phyloP scores from a whole-genome alignment of 1,140 invertebrate species.

The Drosophila kanapiae region DNA sequence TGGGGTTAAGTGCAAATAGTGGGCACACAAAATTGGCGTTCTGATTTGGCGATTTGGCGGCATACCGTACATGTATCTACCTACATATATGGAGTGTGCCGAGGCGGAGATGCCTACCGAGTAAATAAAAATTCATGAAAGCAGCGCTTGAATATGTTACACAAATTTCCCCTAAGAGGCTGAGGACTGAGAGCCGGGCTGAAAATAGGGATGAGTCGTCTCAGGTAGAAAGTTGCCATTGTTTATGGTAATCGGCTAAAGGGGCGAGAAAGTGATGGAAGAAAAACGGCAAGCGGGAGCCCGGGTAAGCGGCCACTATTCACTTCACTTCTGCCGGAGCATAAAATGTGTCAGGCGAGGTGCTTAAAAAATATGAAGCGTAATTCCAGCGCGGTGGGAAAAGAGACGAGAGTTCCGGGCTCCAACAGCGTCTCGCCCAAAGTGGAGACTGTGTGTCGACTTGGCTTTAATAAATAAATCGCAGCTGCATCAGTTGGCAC shows the following conservation, averaged over 20 bases:
- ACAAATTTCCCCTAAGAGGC: conserved; percentile 47
- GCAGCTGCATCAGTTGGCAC: conserved; percentile 70
- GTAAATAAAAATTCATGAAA: conserved; percentile 66
- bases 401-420: conserved; percentile 5
- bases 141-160: conserved; percentile 59
- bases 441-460: conserved; percentile 46
- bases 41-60: conserved; percentile 40
- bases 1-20: conserved; percentile 47
- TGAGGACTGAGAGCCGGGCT: conserved; percentile 21
- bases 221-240: conserved; percentile 61
- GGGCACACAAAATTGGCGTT: conserved; percentile 44
- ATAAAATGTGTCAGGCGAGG: conserved; percentile 76
- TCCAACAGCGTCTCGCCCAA: conserved; percentile 15
- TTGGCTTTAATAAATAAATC: conserved; percentile 77
- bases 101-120: conserved; percentile 40
- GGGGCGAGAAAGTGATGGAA: neutral
- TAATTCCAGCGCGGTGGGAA: conserved; percentile 17
- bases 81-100: conserved; percentile 12
- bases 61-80: conserved; percentile 14
- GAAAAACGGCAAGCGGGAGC: neutral
- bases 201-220: conserved; percentile 35
- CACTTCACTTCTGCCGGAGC: conserved; percentile 57
- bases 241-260: conserved; percentile 57
- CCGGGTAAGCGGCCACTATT: conserved; percentile 58
- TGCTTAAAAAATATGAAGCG: conserved; percentile 67